Conservation (phyloP, 2,888 invertebrate genomes). For the Agrochola lota region DNA sequence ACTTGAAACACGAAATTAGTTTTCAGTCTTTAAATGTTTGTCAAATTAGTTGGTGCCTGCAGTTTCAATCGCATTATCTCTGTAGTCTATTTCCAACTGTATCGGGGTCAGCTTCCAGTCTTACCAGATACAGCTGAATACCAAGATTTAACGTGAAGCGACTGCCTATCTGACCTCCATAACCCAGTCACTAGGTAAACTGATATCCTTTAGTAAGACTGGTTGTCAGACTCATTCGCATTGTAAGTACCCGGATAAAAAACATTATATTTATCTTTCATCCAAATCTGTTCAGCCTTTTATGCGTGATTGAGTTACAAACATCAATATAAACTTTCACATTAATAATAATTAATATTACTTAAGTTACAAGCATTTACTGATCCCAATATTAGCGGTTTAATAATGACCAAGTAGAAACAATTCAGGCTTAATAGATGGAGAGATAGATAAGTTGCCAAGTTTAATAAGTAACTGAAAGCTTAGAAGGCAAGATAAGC, state of each 20-base stretch:
- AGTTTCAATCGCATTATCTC: neutral
- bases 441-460: neutral
- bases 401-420: neutral
- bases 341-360: neutral
- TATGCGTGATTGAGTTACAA: neutral
- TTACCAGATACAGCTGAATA: neutral
- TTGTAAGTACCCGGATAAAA: neutral
- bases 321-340: neutral
- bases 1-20: slow-evolving; percentile 22
- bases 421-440: neutral
- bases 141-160: neutral
- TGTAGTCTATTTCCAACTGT: neutral
- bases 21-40: neutral
- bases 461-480: neutral
- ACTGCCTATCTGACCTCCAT: neutral
- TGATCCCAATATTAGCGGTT: neutral
- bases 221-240: neutral
- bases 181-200: neutral
- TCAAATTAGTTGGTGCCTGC: too few relatives aligned
- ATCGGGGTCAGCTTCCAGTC: neutral
- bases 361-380: neutral
- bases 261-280: neutral
- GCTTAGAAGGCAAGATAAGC: neutral
- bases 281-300: neutral
- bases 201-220: neutral